These are phyloP conservation scores for Morpho helenor DNA, from an alignment of 2,888 invertebrate species.

Conservation along the genomic window DNA sequence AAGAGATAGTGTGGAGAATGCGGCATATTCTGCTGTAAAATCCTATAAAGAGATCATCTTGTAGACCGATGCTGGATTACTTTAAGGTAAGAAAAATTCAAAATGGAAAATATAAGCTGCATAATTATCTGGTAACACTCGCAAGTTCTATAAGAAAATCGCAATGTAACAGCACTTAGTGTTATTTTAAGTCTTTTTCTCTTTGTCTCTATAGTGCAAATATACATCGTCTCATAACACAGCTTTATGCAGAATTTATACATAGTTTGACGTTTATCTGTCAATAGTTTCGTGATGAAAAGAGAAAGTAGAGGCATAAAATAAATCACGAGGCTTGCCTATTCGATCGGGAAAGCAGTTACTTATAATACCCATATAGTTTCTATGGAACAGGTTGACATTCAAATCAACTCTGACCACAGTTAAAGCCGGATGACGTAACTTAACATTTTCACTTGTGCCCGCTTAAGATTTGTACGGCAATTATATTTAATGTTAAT, in stretches of 20 bases:
- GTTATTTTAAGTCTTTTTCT: not conserved
- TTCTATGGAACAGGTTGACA: slow-evolving; percentile 10
- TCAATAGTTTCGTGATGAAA: slow-evolving; percentile 9
- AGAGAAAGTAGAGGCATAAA: slow-evolving; percentile 10
- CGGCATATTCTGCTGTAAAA: too few species aligned
- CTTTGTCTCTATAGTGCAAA: not conserved
- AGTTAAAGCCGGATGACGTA: slow-evolving; percentile 6
- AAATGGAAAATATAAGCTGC: too few species aligned
- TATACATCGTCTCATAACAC: too few species aligned
- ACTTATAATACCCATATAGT: slow-evolving; percentile 9
- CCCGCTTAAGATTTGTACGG: not conserved
- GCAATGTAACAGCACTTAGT: too few species aligned
- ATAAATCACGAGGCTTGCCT: slow-evolving; percentile 5
- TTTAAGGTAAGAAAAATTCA: too few species aligned
- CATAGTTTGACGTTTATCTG: not conserved
- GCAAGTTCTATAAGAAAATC: too few species aligned
- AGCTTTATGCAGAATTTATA: too few species aligned
- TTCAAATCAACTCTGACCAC: slow-evolving; percentile 12
- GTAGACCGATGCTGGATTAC: too few species aligned
- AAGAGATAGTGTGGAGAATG: too few species aligned
- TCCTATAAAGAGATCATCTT: too few species aligned
- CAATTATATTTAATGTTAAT: too few species aligned
- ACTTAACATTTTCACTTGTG: slow-evolving; percentile 4
- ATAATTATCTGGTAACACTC: too few species aligned
- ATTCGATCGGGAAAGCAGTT: slow-evolving; percentile 9